Evolutionary conservation across 2,888 invertebrate species (phyloP).

Genomic region (Drosophila kuntzei): DNA sequence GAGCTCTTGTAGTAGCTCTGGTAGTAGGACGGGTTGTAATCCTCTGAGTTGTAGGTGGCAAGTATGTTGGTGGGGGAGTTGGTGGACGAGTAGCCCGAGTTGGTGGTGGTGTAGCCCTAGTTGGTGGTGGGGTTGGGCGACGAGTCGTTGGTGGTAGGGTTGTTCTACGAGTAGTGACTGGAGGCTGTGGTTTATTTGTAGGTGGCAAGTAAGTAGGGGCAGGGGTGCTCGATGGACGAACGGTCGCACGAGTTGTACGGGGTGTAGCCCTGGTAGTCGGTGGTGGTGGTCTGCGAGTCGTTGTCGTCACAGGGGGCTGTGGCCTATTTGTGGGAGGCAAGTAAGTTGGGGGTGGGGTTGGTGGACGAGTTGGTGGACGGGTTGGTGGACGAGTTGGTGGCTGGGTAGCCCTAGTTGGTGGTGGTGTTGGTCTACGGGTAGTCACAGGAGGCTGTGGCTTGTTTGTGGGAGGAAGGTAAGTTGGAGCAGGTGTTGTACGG

Average conservation of each 20-base stretch:
- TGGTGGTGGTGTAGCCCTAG: background rate
- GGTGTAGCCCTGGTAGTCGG: slow-evolving; percentile 41
- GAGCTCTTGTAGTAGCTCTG: slow-evolving; percentile 24
- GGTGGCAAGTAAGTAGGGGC: slow-evolving; percentile 50
- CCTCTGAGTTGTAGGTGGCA: slow-evolving; percentile 60
- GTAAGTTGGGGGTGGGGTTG: slow-evolving; percentile 52
- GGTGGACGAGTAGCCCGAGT: background rate
- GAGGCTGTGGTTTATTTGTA: slow-evolving; percentile 57
- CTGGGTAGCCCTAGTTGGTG: slow-evolving; percentile 39
- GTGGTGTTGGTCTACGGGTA: slow-evolving; percentile 25
- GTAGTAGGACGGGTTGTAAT: slow-evolving; percentile 22
- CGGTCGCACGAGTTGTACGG: slow-evolving; percentile 14
- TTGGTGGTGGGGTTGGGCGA: slow-evolving; percentile 13
- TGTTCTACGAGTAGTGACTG: slow-evolving; percentile 39
- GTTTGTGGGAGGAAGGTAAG: slow-evolving; percentile 49
- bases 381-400: background rate
- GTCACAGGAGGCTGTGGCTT: slow-evolving; percentile 42
- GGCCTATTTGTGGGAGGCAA: slow-evolving; percentile 66
- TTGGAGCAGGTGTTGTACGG: slow-evolving; percentile 38
- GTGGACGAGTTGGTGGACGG: slow-evolving; percentile 51
- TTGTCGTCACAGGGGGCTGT: slow-evolving; percentile 48
- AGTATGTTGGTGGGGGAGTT: slow-evolving; percentile 32
- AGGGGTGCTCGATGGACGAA: slow-evolving; percentile 1
- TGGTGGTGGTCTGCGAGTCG: slow-evolving; percentile 22
- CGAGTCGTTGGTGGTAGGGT: slow-evolving; percentile 24